Conservation (phyloP, 2,797 vertebrate genomes). For the Etheostoma nigrum region DNA sequence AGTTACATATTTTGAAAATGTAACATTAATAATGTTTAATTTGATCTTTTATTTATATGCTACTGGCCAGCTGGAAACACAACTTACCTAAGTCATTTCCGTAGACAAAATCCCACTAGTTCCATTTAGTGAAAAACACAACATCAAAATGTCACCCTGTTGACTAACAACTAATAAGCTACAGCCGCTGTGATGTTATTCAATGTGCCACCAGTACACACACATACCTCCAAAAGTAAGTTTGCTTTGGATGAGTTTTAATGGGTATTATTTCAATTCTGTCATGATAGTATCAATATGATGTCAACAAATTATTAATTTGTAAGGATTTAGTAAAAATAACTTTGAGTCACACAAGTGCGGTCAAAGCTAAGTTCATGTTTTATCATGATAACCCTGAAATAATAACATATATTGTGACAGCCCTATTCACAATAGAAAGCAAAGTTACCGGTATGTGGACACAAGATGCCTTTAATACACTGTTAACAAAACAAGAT, state of each 20-base stretch:
- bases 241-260: not conserved
- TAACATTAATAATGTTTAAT: not conserved
- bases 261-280: not conserved
- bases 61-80: too few relatives aligned
- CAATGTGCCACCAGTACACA: not conserved
- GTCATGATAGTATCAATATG: not conserved
- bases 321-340: too few relatives aligned
- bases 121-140: not conserved
- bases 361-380: too few relatives aligned
- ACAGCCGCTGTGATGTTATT: not conserved
- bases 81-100: too few relatives aligned
- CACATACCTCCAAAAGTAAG: too few relatives aligned
- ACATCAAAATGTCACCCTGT: not conserved
- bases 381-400: not conserved
- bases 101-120: not conserved
- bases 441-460: not conserved
- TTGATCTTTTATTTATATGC: too few relatives aligned
- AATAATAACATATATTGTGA: not conserved
- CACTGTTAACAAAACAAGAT: slow-evolving; percentile 28
- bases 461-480: slow-evolving; percentile 8
- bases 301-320: too few relatives aligned
- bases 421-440: not conserved
- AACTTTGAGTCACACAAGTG: too few relatives aligned
- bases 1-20: not conserved
- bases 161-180: not conserved